Evolutionary conservation across 2,888 invertebrate species (phyloP).

Genomic region (Orthosia cruda): DNA sequence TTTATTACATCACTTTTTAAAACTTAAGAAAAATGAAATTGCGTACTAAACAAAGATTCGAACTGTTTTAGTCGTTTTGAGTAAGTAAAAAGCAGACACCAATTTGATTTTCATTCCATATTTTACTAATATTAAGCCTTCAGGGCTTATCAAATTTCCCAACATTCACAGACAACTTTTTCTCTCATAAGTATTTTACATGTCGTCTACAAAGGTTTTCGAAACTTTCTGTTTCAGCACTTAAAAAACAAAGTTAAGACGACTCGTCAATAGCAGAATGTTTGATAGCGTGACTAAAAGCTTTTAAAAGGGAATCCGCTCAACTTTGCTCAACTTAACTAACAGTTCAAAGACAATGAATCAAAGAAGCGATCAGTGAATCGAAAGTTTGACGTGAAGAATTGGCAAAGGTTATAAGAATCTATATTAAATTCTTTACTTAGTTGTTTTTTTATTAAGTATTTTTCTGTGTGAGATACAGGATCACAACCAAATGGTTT

Average conservation of each 20-base stretch:
- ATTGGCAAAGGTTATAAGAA: slow-evolving; percentile 11
- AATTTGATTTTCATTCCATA: too few relatives aligned
- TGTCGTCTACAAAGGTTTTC: neutral
- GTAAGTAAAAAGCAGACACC: too few relatives aligned
- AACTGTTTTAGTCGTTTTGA: too few relatives aligned
- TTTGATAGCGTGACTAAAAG: slow-evolving; percentile 62
- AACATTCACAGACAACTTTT: neutral
- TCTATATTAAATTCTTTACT: neutral
- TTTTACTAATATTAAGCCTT: too few relatives aligned
- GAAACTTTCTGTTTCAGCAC: slow-evolving; percentile 30
- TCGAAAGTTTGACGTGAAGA: slow-evolving; percentile 46
- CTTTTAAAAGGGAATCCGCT: slow-evolving; percentile 51
- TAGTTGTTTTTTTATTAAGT: neutral
- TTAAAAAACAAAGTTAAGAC: slow-evolving; percentile 29
- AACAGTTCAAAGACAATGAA: slow-evolving; percentile 52
- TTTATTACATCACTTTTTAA: too few relatives aligned
- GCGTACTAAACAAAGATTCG: neutral
- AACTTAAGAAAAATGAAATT: too few relatives aligned
- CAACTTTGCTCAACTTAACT: slow-evolving; percentile 44
- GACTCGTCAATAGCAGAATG: slow-evolving; percentile 38
- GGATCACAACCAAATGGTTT: too few relatives aligned
- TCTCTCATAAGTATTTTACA: slow-evolving; percentile 10
- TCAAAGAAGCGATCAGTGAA: slow-evolving; percentile 53
- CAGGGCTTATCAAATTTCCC: neutral
- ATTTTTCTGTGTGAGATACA: too few relatives aligned